Evolutionary conservation across 2,113 vertebrate genomes (phyloP).

Genomic region (Rhegmatorhina hoffmannsi): DNA sequence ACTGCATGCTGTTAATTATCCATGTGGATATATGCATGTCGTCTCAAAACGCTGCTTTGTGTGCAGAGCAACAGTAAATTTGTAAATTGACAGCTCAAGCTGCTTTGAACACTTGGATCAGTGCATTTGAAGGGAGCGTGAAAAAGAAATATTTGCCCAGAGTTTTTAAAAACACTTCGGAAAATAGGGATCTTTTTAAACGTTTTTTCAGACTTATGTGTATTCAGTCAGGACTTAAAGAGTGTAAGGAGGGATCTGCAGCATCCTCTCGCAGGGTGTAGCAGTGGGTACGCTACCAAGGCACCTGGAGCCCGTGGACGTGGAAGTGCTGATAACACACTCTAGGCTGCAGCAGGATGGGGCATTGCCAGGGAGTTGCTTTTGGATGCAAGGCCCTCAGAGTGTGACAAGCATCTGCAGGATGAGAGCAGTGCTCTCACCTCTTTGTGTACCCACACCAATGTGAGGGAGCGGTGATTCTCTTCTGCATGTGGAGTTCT

Average conservation of each 20-base stretch:
- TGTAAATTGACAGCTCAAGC: neutral
- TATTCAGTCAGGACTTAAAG: neutral
- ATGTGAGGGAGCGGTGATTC: neutral
- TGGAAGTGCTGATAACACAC: neutral
- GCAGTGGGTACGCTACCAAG: neutral
- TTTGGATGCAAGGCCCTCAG: neutral
- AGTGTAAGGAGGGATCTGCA: neutral
- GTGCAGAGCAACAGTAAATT: neutral
- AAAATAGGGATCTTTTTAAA: neutral
- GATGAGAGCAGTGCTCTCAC: neutral
- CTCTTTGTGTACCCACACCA: neutral
- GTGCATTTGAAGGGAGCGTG: neutral
- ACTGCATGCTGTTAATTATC: neutral
- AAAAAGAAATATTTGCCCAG: neutral
- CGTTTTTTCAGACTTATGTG: accelerated
- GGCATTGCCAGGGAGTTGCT: neutral
- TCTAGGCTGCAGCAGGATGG: neutral
- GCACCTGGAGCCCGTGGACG: neutral
- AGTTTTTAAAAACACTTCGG: neutral
- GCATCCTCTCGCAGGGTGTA: neutral
- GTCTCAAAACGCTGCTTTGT: neutral
- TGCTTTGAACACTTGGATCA: neutral
- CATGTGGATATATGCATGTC: neutral
- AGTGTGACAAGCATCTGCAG: neutral
- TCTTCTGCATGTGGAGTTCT: neutral